Conservation (phyloP, 2,888 invertebrate species). For the Mythimna loreyi region DNA sequence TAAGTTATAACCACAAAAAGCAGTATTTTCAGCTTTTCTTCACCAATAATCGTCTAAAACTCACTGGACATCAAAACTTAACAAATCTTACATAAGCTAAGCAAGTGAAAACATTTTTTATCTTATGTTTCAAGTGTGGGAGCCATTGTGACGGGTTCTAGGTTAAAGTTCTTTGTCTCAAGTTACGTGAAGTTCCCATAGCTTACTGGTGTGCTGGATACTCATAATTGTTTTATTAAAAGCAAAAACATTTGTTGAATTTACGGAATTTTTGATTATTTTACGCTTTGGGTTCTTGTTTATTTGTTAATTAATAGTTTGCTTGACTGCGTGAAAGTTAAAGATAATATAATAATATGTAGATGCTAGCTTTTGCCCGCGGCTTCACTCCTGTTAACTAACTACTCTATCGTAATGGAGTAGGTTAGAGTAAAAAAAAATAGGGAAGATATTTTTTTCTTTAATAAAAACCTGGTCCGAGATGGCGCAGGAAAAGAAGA, state of each 20-base stretch:
- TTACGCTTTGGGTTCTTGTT: neutral
- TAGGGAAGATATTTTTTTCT: no score
- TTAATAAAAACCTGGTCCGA: no score
- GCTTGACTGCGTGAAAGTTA: no score
- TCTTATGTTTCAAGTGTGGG: slow-evolving; percentile 85
- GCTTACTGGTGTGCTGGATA: slow-evolving; percentile 68
- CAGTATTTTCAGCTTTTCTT: neutral
- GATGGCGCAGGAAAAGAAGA: no score
- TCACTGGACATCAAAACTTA: slow-evolving; percentile 62
- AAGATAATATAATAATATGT: no score
- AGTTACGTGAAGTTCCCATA: slow-evolving; percentile 73
- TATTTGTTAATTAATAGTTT: no score
- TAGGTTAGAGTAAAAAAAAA: no score
- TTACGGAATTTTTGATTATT: slow-evolving; percentile 33
- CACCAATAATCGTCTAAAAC: neutral
- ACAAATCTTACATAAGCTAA: slow-evolving; percentile 77
- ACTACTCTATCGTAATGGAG: no score
- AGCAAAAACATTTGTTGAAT: slow-evolving; percentile 35
- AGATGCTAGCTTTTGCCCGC: no score
- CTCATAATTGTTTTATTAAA: slow-evolving; percentile 60
- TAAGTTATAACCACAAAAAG: neutral
- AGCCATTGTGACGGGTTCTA: slow-evolving; percentile 80
- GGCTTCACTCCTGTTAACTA: no score
- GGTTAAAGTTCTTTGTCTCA: slow-evolving; percentile 80
- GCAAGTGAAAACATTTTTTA: slow-evolving; percentile 79